phyloP scores from a whole-genome alignment of 1,140 invertebrate genomes.

The Lithobius niger region DNA sequence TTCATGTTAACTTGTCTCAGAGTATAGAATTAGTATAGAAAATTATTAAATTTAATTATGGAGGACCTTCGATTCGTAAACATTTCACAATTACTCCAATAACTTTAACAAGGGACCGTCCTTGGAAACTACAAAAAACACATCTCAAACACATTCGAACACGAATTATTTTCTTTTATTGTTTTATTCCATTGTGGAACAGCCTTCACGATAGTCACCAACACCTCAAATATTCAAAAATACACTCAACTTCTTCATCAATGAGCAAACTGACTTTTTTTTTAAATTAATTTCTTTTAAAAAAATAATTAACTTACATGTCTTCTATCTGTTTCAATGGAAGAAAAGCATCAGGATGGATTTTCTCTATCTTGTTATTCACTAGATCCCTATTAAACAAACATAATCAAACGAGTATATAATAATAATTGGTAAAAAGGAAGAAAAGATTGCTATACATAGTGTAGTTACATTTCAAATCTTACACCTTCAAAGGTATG shows the following conservation, averaged over 20 bases:
- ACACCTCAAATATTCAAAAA: not conserved
- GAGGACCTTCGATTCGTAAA: too few relatives aligned
- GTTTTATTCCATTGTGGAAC: too few relatives aligned
- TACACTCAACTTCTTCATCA: not conserved
- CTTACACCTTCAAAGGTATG: not conserved
- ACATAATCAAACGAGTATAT: too few relatives aligned
- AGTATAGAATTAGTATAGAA: too few relatives aligned
- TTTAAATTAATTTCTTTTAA: too few relatives aligned
- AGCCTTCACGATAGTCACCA: too few relatives aligned
- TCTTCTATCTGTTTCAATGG: constrained; percentile 64
- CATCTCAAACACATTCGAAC: not conserved
- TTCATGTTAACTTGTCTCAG: too few relatives aligned
- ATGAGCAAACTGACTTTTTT: not conserved
- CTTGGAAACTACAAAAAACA: not conserved
- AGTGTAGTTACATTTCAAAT: not conserved
- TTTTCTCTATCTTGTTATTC: constrained; percentile 65
- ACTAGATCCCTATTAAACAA: constrained; percentile 64
- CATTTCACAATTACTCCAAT: too few relatives aligned
- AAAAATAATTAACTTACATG: constrained; percentile 53
- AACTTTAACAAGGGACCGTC: too few relatives aligned
- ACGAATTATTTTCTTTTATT: not conserved
- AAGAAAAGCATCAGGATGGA: constrained; percentile 73
- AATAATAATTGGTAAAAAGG: too few relatives aligned
- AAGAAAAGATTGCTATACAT: not conserved
- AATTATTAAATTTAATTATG: too few relatives aligned